These are phyloP conservation scores for Gastracanthus pulcherrimus DNA, from an alignment of 2,888 invertebrate genomes.

Conservation along the genomic window DNA sequence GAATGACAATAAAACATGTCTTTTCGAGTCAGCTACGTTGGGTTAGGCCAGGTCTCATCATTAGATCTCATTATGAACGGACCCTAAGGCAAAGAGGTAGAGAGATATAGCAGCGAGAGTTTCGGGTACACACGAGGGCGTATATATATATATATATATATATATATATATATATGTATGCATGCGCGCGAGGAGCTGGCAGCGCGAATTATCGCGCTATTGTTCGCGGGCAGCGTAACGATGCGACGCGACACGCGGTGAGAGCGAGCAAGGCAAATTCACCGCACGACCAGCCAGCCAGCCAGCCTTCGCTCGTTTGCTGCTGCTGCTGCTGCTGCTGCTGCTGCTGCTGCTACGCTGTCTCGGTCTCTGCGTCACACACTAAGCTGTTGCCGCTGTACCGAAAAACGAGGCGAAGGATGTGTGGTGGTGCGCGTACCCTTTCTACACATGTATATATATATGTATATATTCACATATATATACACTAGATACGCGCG, in stretches of 20 bases:
- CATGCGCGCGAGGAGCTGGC: not conserved
- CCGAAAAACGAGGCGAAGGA: not conserved
- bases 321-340: not conserved
- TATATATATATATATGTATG: not conserved
- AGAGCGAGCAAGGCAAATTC: slow-evolving; percentile 32
- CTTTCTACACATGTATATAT: not conserved
- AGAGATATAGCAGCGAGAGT: not conserved
- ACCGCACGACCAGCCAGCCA: not conserved
- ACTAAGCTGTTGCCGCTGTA: too few relatives aligned
- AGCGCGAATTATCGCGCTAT: slow-evolving; percentile 70
- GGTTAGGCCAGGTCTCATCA: too few relatives aligned
- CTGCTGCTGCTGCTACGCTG: not conserved
- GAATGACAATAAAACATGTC: too few relatives aligned
- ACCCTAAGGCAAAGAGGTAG: not conserved
- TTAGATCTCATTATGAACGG: too few relatives aligned
- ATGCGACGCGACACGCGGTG: slow-evolving; percentile 33
- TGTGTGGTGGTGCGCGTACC: too few relatives aligned
- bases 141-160: too few relatives aligned
- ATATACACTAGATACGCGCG: not conserved
- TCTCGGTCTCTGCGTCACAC: not conserved
- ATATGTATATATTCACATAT: too few relatives aligned
- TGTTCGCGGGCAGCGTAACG: slow-evolving; percentile 67
- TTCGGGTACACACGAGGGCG: too few relatives aligned
- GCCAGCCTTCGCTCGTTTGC: too few relatives aligned
- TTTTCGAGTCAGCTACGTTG: too few relatives aligned